Evolutionary conservation across 2,888 invertebrate species (phyloP).

Genomic region (Spodoptera littoralis): DNA sequence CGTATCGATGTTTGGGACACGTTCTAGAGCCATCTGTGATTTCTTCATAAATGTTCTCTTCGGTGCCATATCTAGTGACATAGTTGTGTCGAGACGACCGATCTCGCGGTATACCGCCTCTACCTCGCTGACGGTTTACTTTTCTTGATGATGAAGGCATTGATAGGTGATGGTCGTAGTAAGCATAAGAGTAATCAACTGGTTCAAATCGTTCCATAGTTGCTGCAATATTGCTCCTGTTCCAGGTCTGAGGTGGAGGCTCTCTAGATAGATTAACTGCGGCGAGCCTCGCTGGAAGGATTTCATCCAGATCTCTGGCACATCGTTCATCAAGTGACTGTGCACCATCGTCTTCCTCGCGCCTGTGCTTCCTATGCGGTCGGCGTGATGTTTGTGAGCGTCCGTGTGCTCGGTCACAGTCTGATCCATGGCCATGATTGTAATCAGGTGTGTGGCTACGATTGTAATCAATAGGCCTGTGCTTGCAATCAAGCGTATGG

Average conservation of each 20-base stretch:
- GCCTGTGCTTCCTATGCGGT: constrained; percentile 77
- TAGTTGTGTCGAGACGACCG: constrained; percentile 90
- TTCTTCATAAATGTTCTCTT: constrained; percentile 95
- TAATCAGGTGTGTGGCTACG: constrained; percentile 85
- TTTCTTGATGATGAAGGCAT: constrained; percentile 88
- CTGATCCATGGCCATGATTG: constrained; percentile 77
- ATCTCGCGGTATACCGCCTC: constrained; percentile 80
- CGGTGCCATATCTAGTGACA: constrained; percentile 94
- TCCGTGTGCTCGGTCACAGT: constrained; percentile 77
- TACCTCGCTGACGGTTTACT: constrained; percentile 81
- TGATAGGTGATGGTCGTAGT: constrained; percentile 93
- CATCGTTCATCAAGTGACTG: constrained; percentile 85
- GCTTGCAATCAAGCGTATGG: constrained; percentile 81
- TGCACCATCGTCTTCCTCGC: constrained; percentile 83
- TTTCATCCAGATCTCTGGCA: constrained; percentile 86
- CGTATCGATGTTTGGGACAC: constrained; percentile 85
- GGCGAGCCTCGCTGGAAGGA: constrained; percentile 85
- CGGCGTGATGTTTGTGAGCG: constrained; percentile 82
- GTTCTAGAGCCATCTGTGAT: constrained; percentile 91
- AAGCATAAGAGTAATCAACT: constrained; percentile 95
- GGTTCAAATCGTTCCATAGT: constrained; percentile 91
- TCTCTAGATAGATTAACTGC: constrained; percentile 83
- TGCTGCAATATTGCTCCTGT: constrained; percentile 90
- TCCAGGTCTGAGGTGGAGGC: constrained; percentile 87
- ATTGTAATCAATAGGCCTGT: constrained; percentile 78